Percentiles rank a stretch among this genome's conserved stretches.
Evolutionary conservation across 1,140 invertebrate genomes (phyloP).

Genomic region (Callitettix versicolor): DNA sequence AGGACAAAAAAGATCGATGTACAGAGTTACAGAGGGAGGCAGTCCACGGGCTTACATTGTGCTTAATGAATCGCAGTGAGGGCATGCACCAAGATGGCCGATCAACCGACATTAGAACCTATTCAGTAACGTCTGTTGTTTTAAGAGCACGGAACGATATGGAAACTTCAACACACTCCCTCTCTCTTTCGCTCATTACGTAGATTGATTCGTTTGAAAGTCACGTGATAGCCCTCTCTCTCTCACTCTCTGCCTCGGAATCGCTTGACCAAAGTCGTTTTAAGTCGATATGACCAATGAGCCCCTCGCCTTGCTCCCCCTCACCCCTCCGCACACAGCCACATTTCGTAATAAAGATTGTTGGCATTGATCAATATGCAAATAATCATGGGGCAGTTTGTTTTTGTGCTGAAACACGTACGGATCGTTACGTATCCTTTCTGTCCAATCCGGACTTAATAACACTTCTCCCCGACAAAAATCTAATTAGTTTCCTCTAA

Average conservation of each 20-base stretch:
- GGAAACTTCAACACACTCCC: conserved; percentile 1
- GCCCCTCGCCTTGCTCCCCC: conserved; percentile 11
- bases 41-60: no score
- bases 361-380: conserved; percentile 24
- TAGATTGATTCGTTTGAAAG: conserved; percentile 20
- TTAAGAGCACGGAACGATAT: no score
- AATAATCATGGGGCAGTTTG: conserved; percentile 25
- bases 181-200: conserved; percentile 16
- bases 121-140: no score
- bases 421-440: not conserved
- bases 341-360: conserved; percentile 22
- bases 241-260: conserved; percentile 9
- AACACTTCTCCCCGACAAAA: no score
- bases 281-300: conserved; percentile 16
- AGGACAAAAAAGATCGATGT: no score
- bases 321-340: conserved; percentile 9
- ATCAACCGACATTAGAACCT: no score
- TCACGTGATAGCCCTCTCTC: conserved; percentile 14
- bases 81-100: no score
- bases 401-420: conserved; percentile 19
- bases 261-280: conserved; percentile 15
- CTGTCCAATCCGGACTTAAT: no score
- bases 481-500: no score
- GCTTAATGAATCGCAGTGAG: no score
- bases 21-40: no score